A percentile compares a stretch with the other conserved stretches of the same genome.
These are phyloP conservation scores for Phrynosoma blainvillii DNA, from an alignment of 2,113 vertebrate species.

Conservation along the genomic window DNA sequence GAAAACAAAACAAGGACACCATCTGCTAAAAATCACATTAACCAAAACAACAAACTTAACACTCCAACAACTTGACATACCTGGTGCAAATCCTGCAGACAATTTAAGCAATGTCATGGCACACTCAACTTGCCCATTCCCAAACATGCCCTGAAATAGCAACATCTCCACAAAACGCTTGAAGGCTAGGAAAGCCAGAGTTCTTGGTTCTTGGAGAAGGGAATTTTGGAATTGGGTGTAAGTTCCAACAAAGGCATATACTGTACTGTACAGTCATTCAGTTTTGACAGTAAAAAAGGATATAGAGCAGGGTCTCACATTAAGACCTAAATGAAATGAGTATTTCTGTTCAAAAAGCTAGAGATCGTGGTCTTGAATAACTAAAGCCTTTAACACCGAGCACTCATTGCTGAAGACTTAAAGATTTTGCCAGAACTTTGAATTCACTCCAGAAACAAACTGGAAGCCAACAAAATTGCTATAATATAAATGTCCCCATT, in stretches of 20 bases:
- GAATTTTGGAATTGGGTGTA: background rate
- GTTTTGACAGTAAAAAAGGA: background rate
- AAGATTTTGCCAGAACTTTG: too few relatives aligned
- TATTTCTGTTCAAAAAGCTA: background rate
- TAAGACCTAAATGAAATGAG: background rate
- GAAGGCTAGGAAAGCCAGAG: background rate
- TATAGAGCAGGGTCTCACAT: background rate
- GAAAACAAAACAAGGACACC: background rate
- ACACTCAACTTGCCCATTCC: background rate
- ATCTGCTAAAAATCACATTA: background rate
- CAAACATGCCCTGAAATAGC: background rate
- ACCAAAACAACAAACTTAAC: background rate
- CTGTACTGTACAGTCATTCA: background rate
- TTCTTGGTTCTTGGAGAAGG: background rate
- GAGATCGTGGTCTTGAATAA: background rate
- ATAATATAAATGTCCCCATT: too few relatives aligned
- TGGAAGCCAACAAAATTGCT: too few relatives aligned
- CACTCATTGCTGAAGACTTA: too few relatives aligned
- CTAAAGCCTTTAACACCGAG: background rate
- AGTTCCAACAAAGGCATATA: background rate
- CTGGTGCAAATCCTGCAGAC: background rate
- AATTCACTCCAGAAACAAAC: too few relatives aligned
- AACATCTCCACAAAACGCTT: background rate
- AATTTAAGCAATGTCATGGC: too few relatives aligned
- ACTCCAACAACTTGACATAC: background rate